Conservation (phyloP, 1,140 invertebrate species). For the Pseudobourletiella spinata region DNA sequence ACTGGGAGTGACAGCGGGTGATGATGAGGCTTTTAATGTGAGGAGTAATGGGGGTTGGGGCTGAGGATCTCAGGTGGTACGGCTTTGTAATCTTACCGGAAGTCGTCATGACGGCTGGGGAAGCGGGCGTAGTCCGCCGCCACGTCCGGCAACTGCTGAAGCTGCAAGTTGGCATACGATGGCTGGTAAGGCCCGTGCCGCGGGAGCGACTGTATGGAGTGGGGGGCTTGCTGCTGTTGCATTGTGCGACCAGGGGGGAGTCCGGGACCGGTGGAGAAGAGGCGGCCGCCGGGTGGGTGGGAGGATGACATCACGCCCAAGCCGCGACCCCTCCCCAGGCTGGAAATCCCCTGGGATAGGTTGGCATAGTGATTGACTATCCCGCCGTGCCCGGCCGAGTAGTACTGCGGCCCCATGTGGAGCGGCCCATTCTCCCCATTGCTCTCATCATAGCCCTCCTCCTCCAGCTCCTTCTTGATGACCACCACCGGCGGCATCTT, state of each 20-base stretch:
- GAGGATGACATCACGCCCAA: not conserved
- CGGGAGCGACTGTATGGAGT: conserved; percentile 35
- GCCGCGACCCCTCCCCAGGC: not conserved
- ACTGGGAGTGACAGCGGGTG: too few species aligned
- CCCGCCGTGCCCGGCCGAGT: conserved; percentile 35
- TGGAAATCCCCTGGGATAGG: conserved; percentile 38
- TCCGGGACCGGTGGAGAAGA: conserved; percentile 10
- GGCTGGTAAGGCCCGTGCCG: conserved; percentile 33
- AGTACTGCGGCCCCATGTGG: conserved; percentile 39
- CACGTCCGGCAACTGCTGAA: conserved; percentile 33
- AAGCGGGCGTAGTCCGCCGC: conserved; percentile 29
- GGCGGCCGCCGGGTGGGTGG: not conserved
- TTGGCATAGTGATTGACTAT: conserved; percentile 1
- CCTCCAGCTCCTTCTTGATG: conserved; percentile 82
- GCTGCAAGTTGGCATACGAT: conserved; percentile 33
- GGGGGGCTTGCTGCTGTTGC: conserved; percentile 12
- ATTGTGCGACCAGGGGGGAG: conserved; percentile 8
- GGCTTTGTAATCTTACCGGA: too few species aligned
- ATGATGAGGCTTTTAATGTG: too few species aligned
- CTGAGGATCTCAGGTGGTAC: too few species aligned
- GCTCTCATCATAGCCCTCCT: conserved; percentile 53
- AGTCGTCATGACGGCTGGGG: conserved; percentile 32
- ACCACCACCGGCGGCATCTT: conserved; percentile 87
- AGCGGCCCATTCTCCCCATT: conserved; percentile 30
- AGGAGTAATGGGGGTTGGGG: too few species aligned